phyloP scores from a whole-genome alignment of 2,113 vertebrate genomes.

The Telmatochromis brichardi region DNA sequence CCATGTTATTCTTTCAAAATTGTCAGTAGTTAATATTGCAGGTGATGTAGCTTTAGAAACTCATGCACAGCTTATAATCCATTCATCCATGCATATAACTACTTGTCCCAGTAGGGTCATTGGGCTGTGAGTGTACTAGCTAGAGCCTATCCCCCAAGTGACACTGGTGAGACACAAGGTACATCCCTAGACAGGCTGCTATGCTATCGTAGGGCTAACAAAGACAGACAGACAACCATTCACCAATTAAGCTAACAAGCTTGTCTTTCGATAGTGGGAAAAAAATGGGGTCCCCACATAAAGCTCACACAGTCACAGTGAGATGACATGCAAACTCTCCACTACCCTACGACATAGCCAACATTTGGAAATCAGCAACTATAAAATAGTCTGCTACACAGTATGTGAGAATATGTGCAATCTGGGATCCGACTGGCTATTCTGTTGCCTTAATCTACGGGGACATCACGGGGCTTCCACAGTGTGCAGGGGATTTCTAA shows the following conservation, averaged over 20 bases:
- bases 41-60: not conserved
- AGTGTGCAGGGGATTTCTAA: not conserved
- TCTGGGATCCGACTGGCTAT: not conserved
- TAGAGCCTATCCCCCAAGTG: not conserved
- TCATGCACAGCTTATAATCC: not conserved
- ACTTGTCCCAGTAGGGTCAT: not conserved
- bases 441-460: not conserved
- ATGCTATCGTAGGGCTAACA: not conserved
- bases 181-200: not conserved
- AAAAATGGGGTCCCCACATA: not conserved
- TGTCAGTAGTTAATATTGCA: not conserved
- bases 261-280: not conserved
- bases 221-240: not conserved
- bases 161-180: not conserved
- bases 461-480: not conserved
- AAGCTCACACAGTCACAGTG: not conserved
- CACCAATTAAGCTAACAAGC: not conserved
- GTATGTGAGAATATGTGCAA: not conserved
- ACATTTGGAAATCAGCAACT: not conserved
- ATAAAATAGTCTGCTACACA: not conserved
- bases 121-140: not conserved
- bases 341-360: not conserved
- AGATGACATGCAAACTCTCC: not conserved
- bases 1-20: not conserved
- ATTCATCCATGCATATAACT: not conserved